Base-by-base conservation (phyloP, 2,113 vertebrate genomes). In the Speoplatyrhinus poulsoni region DNA sequence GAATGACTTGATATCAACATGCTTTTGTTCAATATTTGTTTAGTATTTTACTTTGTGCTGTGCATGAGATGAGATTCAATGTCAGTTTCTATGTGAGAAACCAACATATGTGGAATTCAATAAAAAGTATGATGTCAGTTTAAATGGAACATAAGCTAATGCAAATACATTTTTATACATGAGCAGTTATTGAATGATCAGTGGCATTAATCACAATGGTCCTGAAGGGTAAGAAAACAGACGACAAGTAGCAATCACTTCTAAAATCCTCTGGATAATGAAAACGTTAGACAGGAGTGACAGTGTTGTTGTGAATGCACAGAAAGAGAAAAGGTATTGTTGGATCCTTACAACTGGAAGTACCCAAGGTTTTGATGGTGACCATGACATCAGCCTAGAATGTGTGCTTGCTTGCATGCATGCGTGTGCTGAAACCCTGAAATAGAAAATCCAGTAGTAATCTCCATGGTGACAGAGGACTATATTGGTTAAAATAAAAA, bases 401-500 rank as follows among this genome's bases (percentile, higher is more conserved):
- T 52, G 68, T 81, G 60, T 62, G 73, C 26, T 26, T 71, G 62
- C 26, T 26, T 69, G 41, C 53, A 70, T 81, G 60, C 62, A 73
- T 71, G 62, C 68, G 41, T 54, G 56, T 66, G 36, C 65, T 49
- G 60, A 49, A 53, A 53, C 65, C 75, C 65, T 33, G 15, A 72
- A 82, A 77, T 74, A 78, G 72, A 58, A 68, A 61, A 73, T 41
- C 60, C 73, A 81, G 64, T 68, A 77, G 65, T 85, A 75, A 85
- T 85, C 64, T 47, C 46, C 66, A 73, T 36, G 64, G 58, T 84
- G 75, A 88, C 81, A 73, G 80, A 87, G 56, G 67, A 83, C 54
- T 82, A 79, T 75, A 85, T 73, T 88, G 82, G 74, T 82, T 55
- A 72, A 60, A 82, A 73, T 60, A 72, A 77, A 77, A 78, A 63